Base-by-base conservation (phyloP, 2,888 invertebrate genomes). In the Zygaena filipendulae region DNA sequence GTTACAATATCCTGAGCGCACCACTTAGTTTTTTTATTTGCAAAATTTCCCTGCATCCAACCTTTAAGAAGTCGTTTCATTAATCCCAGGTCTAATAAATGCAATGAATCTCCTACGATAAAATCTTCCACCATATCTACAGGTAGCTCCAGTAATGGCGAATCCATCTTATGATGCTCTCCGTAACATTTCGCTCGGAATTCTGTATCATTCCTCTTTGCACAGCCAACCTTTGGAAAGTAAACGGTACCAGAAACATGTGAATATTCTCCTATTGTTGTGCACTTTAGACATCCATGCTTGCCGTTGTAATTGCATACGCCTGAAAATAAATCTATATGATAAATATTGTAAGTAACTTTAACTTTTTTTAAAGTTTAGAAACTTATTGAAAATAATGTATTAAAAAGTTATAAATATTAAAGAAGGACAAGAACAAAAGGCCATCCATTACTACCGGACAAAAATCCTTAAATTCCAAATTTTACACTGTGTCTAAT, bases 41-140 rank as follows among this genome's bases (percentile, higher is more conserved):
- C 38, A 14, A 44, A 38, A 27, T 40, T 40, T 3, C 42, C 44
- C 19, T 40, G 35, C 4, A 38, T 14, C 40, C 39, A 43, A n/a
- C 40, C 43, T 6, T 34, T 13, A 3, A 44, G 25, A 12, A 42
- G 26, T 13, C 41, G 29, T 24, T 44, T 44, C 40, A 42, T 39
- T 6, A 44, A 14, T 3, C 42, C 44, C n/a, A 44, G 23, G 25
- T 42, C 36, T 13, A 42, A 33, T 1, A 42, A 14, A 14, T 42
- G 44, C 3, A 42, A 22, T 1, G 39, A 44, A 29, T 44, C 43
- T 5, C 11, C 11, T 4, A 43, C 39, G 1, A 39, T 39, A 23
- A 44, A 30, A 23, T 41, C 30, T 30, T 46, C 24, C 1, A 46
- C 26, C 40, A 46, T 43, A 23, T 43, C 42, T 12, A 46, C 39